Base-by-base conservation (phyloP, 1,140 invertebrate genomes). In the Eumeta japonica region DNA sequence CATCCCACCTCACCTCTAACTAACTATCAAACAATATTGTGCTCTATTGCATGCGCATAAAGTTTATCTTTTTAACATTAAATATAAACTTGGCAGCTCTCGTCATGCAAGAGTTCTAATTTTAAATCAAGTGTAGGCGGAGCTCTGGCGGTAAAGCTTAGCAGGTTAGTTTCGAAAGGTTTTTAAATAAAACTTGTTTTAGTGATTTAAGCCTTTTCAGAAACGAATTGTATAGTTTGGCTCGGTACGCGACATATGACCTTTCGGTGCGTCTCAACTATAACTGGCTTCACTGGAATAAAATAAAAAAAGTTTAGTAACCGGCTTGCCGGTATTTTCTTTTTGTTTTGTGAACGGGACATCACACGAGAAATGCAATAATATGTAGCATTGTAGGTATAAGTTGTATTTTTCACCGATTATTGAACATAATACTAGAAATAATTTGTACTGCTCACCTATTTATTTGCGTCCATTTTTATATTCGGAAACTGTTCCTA, bases 71-170 rank as follows among this genome's bases (percentile, higher is more conserved):
- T 68, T 67, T 60, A 61, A 40, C 52, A 62, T 70, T 55, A 63
- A 68, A 68, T 58, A 59, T 50, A 46, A 56, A 61, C 58, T 62
- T 67, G 62, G 58, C 64, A 58, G 62, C 68, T 64, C 70, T 73
- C 70, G 61, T 73, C 62, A 73, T 53, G 68, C 64, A 65, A 70
- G 64, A 61, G 68, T 70, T 73, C 66, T 71, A 68, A 73, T 73
- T 73, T 73, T 70, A 73, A 73, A 73, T 70, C 62, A 66, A 71
- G 65, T 67, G 68, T 73, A 71, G 68, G 68, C 68, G 68, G 68
- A 67, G 68, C 63, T 59, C 62, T 64, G 43, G 50, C 58, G 53
- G 62, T 45, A 46, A 57, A 61, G 64, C 62, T 71, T 68, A 65
- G 60, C 59, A 61, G 67, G 65, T 68, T 61, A 73, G 70, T 70